A percentile compares a stretch with the other conserved stretches of the same genome.
Conservation (phyloP, 2,797 vertebrate species). For the Pteropus rufus region DNA sequence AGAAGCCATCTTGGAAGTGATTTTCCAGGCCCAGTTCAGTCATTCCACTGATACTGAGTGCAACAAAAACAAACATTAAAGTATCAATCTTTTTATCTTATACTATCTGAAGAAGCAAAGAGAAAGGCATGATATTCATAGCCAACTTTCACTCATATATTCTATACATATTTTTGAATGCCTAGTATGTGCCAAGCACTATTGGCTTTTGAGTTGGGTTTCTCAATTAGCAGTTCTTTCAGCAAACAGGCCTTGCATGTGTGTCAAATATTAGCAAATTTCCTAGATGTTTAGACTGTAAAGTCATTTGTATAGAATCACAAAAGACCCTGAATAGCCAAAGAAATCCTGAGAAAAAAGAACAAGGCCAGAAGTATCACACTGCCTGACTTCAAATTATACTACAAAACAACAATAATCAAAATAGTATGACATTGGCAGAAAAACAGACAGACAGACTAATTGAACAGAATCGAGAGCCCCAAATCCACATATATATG, state of each 20-base stretch:
- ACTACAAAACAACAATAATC: too few relatives aligned
- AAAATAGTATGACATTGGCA: too few relatives aligned
- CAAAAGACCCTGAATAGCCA: too few relatives aligned
- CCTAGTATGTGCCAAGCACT: background rate
- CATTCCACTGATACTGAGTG: background rate
- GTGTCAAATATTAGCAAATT: background rate
- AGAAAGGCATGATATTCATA: background rate
- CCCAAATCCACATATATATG: too few relatives aligned
- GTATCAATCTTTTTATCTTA: background rate
- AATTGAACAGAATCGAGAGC: too few relatives aligned
- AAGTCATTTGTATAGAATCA: background rate
- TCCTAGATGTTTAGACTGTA: background rate
- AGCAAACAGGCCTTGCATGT: background rate
- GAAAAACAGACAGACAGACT: too few relatives aligned
- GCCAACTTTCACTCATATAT: background rate
- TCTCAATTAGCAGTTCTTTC: background rate
- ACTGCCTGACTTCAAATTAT: too few relatives aligned
- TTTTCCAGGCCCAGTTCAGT: background rate
- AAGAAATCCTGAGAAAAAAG: too few relatives aligned
- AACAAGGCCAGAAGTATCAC: too few relatives aligned
- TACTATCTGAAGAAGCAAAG: background rate
- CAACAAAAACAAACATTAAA: background rate
- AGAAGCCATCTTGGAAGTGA: background rate
- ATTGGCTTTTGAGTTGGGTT: background rate
- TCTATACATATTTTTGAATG: background rate